Evolutionary conservation across 2,888 invertebrate genomes (phyloP).

Genomic region (Argyresthia goedartella): DNA sequence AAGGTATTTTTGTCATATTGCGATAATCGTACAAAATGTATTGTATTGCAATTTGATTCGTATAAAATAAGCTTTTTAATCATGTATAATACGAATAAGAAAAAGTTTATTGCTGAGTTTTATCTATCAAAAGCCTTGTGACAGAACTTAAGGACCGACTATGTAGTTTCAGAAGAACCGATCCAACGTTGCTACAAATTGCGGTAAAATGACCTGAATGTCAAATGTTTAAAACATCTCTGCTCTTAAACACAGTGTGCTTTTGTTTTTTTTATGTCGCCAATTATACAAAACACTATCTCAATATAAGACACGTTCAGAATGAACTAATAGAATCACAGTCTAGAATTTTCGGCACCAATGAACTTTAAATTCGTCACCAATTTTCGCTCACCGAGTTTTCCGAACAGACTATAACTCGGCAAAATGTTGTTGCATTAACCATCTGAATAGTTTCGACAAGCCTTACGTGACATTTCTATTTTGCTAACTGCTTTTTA

Average conservation of each 20-base stretch:
- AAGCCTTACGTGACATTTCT: conserved; percentile 53
- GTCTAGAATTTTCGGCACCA: conserved; percentile 70
- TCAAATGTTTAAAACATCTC: background rate
- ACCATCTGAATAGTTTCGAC: conserved; percentile 11
- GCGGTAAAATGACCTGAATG: background rate
- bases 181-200: background rate
- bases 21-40: too few relatives aligned
- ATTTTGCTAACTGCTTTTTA: conserved; percentile 39
- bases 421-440: conserved; percentile 32
- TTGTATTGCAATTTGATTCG: too few relatives aligned
- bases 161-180: too few relatives aligned
- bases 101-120: too few relatives aligned
- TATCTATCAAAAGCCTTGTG: too few relatives aligned
- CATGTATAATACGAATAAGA: too few relatives aligned
- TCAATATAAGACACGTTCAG: conserved; percentile 70
- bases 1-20: too few relatives aligned
- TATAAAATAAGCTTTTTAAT: too few relatives aligned
- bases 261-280: conserved; percentile 21
- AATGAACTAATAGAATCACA: conserved; percentile 69
- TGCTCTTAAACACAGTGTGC: too few relatives aligned
- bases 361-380: conserved; percentile 68
- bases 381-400: conserved; percentile 16
- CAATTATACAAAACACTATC: conserved; percentile 68
- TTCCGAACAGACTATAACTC: conserved; percentile 27
- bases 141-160: too few relatives aligned